Conservation (phyloP, 2,797 vertebrate species). For the Dendrocincla fuliginosa region DNA sequence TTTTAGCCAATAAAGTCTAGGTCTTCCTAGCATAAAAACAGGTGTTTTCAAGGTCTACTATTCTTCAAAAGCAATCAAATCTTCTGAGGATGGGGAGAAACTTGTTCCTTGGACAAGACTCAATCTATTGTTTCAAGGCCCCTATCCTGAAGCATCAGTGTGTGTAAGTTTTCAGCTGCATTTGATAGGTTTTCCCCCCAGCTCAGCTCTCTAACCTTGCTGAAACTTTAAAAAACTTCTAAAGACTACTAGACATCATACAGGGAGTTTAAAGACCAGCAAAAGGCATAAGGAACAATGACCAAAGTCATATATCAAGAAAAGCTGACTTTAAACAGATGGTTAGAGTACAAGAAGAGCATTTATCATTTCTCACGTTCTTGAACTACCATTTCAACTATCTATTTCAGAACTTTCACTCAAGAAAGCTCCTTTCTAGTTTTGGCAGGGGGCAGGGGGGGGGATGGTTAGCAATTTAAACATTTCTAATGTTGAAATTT, state of each 20-base stretch:
- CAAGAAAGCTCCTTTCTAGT: background rate
- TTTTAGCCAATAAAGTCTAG: background rate
- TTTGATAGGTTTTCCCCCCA: background rate
- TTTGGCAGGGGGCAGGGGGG: too few relatives aligned
- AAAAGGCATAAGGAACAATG: background rate
- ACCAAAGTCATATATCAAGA: background rate
- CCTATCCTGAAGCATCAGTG: background rate
- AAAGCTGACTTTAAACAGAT: background rate
- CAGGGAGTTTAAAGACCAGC: background rate
- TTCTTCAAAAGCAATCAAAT: background rate
- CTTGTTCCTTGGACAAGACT: background rate
- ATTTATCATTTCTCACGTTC: background rate
- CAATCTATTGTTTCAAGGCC: background rate
- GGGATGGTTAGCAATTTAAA: background rate
- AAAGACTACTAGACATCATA: background rate
- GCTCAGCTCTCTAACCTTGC: background rate
- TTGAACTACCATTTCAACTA: background rate
- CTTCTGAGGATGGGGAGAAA: background rate
- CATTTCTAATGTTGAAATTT: background rate
- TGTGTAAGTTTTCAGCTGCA: background rate
- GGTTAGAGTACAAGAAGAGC: background rate
- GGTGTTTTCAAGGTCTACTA: background rate
- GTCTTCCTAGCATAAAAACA: background rate
- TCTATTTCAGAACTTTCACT: background rate
- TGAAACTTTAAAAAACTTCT: background rate